A percentile compares a stretch with the other conserved stretches of the same genome.
phyloP scores from a whole-genome alignment of 1,140 invertebrate species.

The Drosophila ironensis region DNA sequence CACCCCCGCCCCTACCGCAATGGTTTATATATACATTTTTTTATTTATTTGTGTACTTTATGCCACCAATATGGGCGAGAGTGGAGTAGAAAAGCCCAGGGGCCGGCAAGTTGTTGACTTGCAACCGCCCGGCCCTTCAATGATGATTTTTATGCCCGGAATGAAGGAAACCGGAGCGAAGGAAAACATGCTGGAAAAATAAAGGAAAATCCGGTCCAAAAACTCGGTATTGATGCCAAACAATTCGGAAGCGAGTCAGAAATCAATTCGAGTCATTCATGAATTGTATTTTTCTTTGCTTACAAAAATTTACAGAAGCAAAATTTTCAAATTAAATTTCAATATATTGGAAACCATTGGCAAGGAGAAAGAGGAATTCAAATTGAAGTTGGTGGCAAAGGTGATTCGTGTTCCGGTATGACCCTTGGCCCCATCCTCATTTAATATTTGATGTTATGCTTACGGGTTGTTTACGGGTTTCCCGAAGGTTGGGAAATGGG shows the following conservation, averaged over 20 bases:
- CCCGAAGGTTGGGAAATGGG: too few species aligned
- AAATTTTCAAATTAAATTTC: conserved; percentile 6
- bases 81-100: conserved; percentile 26
- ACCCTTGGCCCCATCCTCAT: conserved; percentile 12
- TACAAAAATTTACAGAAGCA: not conserved
- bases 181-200: conserved; percentile 20
- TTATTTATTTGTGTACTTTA: conserved; percentile 77
- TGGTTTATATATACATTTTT: conserved; percentile 61
- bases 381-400: conserved; percentile 9
- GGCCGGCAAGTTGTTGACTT: conserved; percentile 61
- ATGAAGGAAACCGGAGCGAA: not conserved
- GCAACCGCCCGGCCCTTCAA: not conserved
- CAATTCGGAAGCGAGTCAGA: conserved; percentile 1
- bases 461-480: not conserved
- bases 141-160: conserved; percentile 54
- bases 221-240: not conserved
- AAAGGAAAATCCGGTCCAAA: conserved; percentile 8
- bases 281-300: not conserved
- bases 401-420: not conserved
- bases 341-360: not conserved
- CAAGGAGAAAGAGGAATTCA: not conserved
- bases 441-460: conserved; percentile 35
- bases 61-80: conserved; percentile 54
- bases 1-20: not conserved
- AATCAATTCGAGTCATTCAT: not conserved